Conservation (phyloP, 2,888 invertebrate genomes). For the Stegophylla sp. region DNA sequence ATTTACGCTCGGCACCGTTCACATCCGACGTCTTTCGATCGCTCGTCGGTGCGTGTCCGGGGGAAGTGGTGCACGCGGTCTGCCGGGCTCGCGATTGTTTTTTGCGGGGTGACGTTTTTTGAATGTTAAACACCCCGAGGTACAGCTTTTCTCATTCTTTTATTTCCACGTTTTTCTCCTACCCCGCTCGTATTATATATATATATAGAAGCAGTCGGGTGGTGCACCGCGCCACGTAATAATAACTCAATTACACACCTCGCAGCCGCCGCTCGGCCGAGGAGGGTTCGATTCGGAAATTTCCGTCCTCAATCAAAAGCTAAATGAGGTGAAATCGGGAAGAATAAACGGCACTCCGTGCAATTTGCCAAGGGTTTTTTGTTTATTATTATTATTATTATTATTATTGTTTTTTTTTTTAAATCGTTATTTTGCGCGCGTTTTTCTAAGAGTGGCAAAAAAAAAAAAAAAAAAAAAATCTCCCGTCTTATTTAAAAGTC, state of each 20-base stretch:
- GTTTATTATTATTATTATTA: not conserved
- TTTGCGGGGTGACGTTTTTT: conserved; percentile 31
- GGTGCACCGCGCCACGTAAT: conserved; percentile 16
- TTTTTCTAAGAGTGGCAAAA: not conserved
- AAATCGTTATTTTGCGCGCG: conserved; percentile 26
- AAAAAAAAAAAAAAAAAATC: not conserved
- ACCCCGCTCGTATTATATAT: no score
- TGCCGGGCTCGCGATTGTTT: conserved; percentile 38
- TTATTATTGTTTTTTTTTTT: conserved; percentile 23
- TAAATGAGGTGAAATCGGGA: conserved; percentile 58
- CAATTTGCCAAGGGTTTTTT: conserved; percentile 12
- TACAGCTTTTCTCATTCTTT: no score
- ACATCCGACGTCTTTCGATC: not conserved
- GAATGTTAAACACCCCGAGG: conserved; percentile 56
- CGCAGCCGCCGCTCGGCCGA: not conserved
- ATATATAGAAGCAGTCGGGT: not conserved
- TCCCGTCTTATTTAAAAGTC: conserved; percentile 57
- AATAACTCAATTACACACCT: conserved; percentile 58
- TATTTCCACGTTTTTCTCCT: no score
- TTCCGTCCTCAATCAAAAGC: conserved; percentile 55
- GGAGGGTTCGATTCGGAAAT: conserved; percentile 55
- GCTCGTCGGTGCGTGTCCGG: not conserved
- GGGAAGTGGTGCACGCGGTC: not conserved
- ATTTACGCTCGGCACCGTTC: conserved; percentile 14
- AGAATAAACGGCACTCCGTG: conserved; percentile 48